Conservation (phyloP, 2,888 invertebrate genomes). For the Podotricha telesiphe region DNA sequence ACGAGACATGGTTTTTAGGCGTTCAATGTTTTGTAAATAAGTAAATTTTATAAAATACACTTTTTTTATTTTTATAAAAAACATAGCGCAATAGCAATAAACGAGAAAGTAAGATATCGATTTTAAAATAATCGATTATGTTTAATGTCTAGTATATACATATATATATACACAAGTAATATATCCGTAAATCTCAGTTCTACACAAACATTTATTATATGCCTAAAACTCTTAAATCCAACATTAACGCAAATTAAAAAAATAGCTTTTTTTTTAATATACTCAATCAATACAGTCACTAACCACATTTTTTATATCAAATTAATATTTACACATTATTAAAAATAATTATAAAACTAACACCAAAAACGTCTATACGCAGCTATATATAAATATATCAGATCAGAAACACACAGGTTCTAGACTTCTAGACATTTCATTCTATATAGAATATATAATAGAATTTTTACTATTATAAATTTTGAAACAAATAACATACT, state of each 20-base stretch:
- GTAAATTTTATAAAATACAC: too few species aligned
- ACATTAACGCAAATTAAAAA: neutral
- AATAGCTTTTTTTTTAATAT: neutral
- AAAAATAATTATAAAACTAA: neutral
- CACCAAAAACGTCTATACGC: too few species aligned
- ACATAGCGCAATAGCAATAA: neutral
- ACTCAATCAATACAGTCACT: conserved; percentile 3
- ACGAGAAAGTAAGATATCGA: too few species aligned
- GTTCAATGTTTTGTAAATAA: too few species aligned
- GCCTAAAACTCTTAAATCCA: neutral
- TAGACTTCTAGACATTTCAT: neutral
- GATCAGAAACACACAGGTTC: neutral
- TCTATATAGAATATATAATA: too few species aligned
- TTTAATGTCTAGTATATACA: too few species aligned
- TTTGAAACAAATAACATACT: neutral
- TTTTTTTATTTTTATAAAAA: too few species aligned
- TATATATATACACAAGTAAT: too few species aligned
- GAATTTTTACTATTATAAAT: neutral
- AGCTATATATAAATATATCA: neutral
- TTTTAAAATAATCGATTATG: too few species aligned
- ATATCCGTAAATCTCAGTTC: neutral
- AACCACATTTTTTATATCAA: conserved; percentile 5
- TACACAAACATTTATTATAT: neutral
- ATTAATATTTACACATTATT: neutral
- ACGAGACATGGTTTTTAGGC: neutral